Conservation (phyloP, 2,113 vertebrate species). For the Bos indicus region DNA sequence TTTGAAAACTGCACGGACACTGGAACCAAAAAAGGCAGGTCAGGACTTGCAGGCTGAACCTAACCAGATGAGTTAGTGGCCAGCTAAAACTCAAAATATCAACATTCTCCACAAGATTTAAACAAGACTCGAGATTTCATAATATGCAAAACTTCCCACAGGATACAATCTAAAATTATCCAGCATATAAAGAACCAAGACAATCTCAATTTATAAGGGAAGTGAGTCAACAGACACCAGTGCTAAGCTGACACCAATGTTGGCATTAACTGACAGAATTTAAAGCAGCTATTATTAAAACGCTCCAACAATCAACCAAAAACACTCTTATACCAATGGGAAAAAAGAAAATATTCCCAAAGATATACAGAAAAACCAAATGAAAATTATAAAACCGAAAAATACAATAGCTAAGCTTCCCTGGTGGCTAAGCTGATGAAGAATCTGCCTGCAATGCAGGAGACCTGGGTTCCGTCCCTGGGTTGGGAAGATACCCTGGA, state of each 20-base stretch:
- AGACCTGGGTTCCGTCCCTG: not conserved
- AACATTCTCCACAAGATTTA: not conserved
- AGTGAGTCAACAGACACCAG: not conserved
- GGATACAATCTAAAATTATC: not conserved
- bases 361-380: not conserved
- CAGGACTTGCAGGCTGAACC: not conserved
- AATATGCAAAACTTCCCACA: constrained; percentile 6
- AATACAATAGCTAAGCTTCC: not conserved
- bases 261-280: not conserved
- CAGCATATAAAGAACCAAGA: not conserved
- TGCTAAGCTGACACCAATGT: not conserved
- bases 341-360: not conserved
- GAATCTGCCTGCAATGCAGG: not conserved
- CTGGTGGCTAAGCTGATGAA: not conserved
- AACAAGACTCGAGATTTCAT: not conserved
- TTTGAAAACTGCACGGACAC: not conserved
- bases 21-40: not conserved
- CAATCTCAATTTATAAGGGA: not conserved
- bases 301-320: not conserved
- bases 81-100: not conserved
- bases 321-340: not conserved
- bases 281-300: constrained; percentile 14
- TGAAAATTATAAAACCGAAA: not conserved
- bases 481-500: not conserved
- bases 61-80: not conserved